Base-by-base conservation (phyloP, 2,888 invertebrate genomes). In the Archaeoteleia sp. region DNA sequence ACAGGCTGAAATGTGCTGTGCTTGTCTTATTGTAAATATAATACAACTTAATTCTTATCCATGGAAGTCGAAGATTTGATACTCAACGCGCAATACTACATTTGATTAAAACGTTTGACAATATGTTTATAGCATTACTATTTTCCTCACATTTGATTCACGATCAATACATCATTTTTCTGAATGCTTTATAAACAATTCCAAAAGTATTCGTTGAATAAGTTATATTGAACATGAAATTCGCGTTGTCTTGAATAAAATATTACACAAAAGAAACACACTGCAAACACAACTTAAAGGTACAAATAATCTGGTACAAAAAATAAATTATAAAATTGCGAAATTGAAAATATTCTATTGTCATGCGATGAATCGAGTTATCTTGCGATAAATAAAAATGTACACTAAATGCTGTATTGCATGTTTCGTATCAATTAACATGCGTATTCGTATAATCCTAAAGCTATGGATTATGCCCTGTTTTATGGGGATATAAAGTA, bases 1-100 rank as follows among this genome's bases (percentile, higher is more conserved):
- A 79, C 80, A 79, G 76, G 75, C 78, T 81, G 78, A 80, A 77
- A 74, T 79, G 78, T 80, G 77, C 79, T 81, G 76, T 81, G 77
- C 77, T 79, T 63, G 60, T 65, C 58, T 72, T 77, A 73, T 58
- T 60, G 60, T 70, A 74, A 43, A 39, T 67, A 70, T 76, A 74
- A 40, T 74, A 74, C 68, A 74, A 76, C 61, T 71, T 57, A 61
- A 71, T 71, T 74, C 71, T 68, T 75, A 75, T 67, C 61, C 67
- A 77, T 77, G 76, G 77, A 77, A 77, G 74, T 77, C 72, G 65
- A 73, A 73, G 42, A 62, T 61, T 68, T 62, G 70, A 75, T 71
- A 72, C 70, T 70, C 65, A 71, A 49, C 57, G 54, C 72, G 71
- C 67, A 72, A 75, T 32, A 32, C 23, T 39, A 39, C 39, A 20